Evolutionary conservation across 2,113 vertebrate genomes (phyloP), one percentile per base, ranked within the genome.

Genomic region (Harpagus bidentatus): DNA sequence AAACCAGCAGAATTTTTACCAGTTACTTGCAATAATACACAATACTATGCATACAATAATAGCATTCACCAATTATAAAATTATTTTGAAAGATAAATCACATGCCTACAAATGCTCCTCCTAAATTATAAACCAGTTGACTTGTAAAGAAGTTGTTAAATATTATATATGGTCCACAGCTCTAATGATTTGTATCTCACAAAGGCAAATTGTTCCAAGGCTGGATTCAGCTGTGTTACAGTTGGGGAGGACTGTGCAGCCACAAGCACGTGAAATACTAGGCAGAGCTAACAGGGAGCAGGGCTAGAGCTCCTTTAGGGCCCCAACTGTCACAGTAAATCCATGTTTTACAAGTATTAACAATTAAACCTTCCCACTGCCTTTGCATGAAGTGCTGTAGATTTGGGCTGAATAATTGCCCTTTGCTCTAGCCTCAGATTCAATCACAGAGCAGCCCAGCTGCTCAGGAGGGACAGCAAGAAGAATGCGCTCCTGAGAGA

Each of bases 201-300:
- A 25, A 36, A 2, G 21, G 67, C 13, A 76, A 45, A 34, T 11
- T 7, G 34, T n/a, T 38, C 13, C 5, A 4, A 28, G 73, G 45
- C 48, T 31, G 69, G 36, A 8, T 19, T 11, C 47, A 23, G 69
- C 42, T 19, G 69, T 5, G 4, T 8, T 16, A 9, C 4, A 0
- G 2, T 1, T 1, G 1, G 23, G 79, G 19, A 50, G 14, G 29
- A 11, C 34, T 36, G 29, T 0, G 38, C 47, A 38, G 34, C 63
- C 42, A 2, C 23, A 11, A 3, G 43, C 34, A 8, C 1, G 14
- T 1, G 1, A 28, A 40, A 10, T 36, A 1, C 47, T 1, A 13
- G 59, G 74, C 63, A 90, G 53, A 78, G 63, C 62, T 25, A 4
- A 20, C 3, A 8, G 59, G 65, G 62, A 55, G 53, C 48, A n/a